Base-by-base conservation (phyloP, 2,888 invertebrate genomes). In the Sphaerophoria taeniata region DNA sequence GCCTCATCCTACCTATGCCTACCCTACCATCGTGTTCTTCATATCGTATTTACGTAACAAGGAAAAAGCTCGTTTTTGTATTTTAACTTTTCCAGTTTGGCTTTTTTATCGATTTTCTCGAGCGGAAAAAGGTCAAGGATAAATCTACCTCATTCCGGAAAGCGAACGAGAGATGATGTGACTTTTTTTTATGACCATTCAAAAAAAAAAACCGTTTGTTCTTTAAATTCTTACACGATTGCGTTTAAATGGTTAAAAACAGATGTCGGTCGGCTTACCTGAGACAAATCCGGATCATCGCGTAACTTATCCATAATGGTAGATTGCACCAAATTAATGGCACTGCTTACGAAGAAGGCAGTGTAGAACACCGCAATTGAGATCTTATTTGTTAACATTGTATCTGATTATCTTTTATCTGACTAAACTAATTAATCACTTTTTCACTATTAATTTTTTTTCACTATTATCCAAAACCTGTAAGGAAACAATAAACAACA, bases 271-370 rank as follows among this genome's bases (percentile, higher is more conserved):
- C 31, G 72, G 88, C 90, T 92, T 93, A 95, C 95, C 95, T 95
- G 94, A 87, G 95, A 95, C 88, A 95, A 93, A 90, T 95, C 95
- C 83, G 94, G 90, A 92, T 95, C 95, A 91, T 93, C 93, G 88
- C 93, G 92, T 88, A 95, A 93, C 92, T 94, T 95, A 90, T 95
- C 94, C 87, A 94, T 93, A 83, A 95, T 93, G 86, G 94, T 94
- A 85, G 90, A 92, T 90, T 90, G 92, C 77, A 75, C 83, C 77
- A 87, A 70, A 43, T 87, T 72, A 72, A 87, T 55, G 65, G 58
- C 56, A 84, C 81, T 55, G 82, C 81, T 69, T 55, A 78, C 34
- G n/a, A 83, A 45, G 51, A 73, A 45, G 60, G 69, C 80, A 87
- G 87, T 65, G 73, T 70, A 80, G 33, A 87, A 24, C 76, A 78